These are phyloP conservation scores for Phortica magna DNA, from an alignment of 2,888 invertebrate species.

Conservation along the genomic window DNA sequence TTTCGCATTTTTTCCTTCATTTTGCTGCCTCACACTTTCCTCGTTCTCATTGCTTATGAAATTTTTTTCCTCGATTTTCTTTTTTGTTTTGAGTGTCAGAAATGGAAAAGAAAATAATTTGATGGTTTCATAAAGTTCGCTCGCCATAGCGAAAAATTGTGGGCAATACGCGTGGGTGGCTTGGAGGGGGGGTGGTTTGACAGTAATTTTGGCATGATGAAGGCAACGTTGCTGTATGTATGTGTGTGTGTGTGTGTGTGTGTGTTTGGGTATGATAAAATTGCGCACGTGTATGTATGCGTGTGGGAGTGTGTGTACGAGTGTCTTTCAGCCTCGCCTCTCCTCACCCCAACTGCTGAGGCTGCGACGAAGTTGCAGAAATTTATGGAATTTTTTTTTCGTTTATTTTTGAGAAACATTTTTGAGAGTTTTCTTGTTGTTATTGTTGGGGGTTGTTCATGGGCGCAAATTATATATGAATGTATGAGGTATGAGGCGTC, in stretches of 20 bases:
- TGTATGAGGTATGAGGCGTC: neutral
- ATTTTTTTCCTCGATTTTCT: constrained; percentile 43
- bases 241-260: constrained; percentile 21
- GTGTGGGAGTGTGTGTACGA: constrained; percentile 22
- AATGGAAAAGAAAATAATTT: constrained; percentile 78
- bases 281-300: constrained; percentile 1
- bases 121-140: constrained; percentile 75
- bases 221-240: neutral
- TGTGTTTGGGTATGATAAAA: constrained; percentile 31
- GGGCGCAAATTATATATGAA: constrained; percentile 11
- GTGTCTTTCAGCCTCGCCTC: constrained; percentile 1
- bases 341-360: neutral
- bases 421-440: constrained; percentile 38
- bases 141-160: constrained; percentile 22
- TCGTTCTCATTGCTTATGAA: constrained; percentile 23
- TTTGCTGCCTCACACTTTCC: constrained; percentile 25
- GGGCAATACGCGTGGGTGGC: constrained; percentile 29
- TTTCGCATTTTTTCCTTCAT: constrained; percentile 50
- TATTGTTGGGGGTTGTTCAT: neutral
- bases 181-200: constrained; percentile 21
- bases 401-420: constrained; percentile 39
- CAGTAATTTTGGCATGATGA: constrained; percentile 14
- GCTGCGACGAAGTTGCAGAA: constrained; percentile 41
- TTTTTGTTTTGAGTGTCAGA: constrained; percentile 75
- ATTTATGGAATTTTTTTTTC: constrained; percentile 65